phyloP scores from a whole-genome alignment of 2,113 vertebrate genomes.

The Nipponia nippon region DNA sequence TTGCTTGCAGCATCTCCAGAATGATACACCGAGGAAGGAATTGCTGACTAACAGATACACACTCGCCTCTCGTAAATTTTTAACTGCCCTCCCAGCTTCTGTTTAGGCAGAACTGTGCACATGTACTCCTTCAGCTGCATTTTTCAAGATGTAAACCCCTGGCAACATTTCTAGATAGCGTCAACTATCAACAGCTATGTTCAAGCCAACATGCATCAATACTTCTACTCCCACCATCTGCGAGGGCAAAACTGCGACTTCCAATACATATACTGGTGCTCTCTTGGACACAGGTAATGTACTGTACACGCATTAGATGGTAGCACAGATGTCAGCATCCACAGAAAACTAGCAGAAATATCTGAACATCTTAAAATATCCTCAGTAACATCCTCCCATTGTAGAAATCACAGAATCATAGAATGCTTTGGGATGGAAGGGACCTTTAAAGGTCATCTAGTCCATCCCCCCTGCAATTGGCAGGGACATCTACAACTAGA shows the following conservation, averaged over 20 bases:
- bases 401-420: neutral
- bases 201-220: neutral
- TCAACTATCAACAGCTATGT: neutral
- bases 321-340: neutral
- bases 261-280: neutral
- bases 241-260: neutral
- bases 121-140: neutral
- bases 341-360: neutral
- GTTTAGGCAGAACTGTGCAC: neutral
- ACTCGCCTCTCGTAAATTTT: neutral
- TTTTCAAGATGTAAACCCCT: neutral
- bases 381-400: neutral
- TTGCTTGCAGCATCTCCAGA: neutral
- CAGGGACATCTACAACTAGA: too few relatives aligned
- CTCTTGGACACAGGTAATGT: neutral
- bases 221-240: neutral
- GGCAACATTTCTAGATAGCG: neutral
- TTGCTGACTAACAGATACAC: neutral
- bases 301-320: accelerated
- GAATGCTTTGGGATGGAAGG: too few relatives aligned
- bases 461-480: too few relatives aligned
- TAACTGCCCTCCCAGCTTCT: neutral
- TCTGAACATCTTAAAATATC: neutral
- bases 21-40: neutral
- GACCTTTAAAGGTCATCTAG: too few relatives aligned